Evolutionary conservation across 2,113 vertebrate genomes (phyloP).

Genomic region (Amphiprion ocellaris): DNA sequence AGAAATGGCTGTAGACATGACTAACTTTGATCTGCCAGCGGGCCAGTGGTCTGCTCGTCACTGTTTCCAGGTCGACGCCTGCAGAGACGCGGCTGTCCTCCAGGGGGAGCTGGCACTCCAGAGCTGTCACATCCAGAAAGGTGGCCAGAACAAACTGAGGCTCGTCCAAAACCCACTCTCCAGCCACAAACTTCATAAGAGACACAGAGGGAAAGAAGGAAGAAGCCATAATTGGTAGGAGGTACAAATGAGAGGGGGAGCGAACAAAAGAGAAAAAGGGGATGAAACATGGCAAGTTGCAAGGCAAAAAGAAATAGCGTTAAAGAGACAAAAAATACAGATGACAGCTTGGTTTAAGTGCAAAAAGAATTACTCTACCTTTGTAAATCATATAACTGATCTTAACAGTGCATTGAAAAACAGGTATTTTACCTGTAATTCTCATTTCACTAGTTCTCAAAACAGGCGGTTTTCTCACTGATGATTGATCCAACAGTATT

Average conservation of each 20-base stretch:
- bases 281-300: no score
- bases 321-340: background rate
- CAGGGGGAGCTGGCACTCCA: conserved; percentile 88
- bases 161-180: conserved; percentile 85
- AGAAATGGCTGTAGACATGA: conserved; percentile 7
- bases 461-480: no score
- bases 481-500: no score
- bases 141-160: conserved; percentile 75
- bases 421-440: background rate
- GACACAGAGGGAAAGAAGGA: background rate
- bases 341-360: background rate
- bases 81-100: conserved; percentile 70
- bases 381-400: background rate
- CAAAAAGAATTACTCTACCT: no score
- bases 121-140: conserved; percentile 81
- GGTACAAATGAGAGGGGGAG: background rate
- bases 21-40: conserved; percentile 93
- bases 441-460: no score
- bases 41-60: conserved; percentile 79
- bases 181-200: conserved; percentile 80
- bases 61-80: conserved; percentile 40
- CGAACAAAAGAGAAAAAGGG: background rate
- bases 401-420: background rate
- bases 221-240: background rate
- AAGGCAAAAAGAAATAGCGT: no score